phyloP scores from a whole-genome alignment of 2,113 vertebrate species.

The Scortum barcoo region DNA sequence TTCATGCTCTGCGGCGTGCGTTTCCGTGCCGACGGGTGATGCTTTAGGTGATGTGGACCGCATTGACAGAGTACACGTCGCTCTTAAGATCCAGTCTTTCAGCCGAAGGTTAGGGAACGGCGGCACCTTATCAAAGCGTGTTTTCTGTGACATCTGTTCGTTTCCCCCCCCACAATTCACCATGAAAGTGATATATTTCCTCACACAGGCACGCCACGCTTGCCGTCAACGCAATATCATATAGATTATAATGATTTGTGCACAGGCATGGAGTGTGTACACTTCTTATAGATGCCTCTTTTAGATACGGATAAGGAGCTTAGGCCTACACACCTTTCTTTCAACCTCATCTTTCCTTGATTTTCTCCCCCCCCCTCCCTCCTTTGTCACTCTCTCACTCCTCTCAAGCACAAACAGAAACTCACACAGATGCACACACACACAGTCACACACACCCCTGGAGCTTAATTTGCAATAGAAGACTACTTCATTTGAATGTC shows the following conservation, averaged over 20 bases:
- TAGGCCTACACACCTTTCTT: slow-evolving; percentile 65
- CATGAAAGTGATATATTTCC: slow-evolving; percentile 37
- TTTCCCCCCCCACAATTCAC: slow-evolving; percentile 20
- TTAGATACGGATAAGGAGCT: slow-evolving; percentile 69
- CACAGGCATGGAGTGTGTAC: slow-evolving; percentile 23
- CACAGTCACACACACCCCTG: slow-evolving; percentile 61
- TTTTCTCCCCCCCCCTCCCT: slow-evolving; percentile 30
- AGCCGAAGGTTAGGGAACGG: neutral
- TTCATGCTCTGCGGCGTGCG: neutral
- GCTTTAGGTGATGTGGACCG: slow-evolving; percentile 1
- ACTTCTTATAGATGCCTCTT: slow-evolving; percentile 58
- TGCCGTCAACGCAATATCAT: slow-evolving; percentile 28
- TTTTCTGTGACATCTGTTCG: slow-evolving; percentile 6
- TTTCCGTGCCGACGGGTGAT: neutral
- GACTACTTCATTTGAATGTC: slow-evolving; percentile 83
- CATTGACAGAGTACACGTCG: neutral
- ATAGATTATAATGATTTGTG: slow-evolving; percentile 36
- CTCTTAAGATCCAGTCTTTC: neutral
- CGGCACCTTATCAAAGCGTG: slow-evolving; percentile 8
- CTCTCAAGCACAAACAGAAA: slow-evolving; percentile 43
- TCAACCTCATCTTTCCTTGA: slow-evolving; percentile 56
- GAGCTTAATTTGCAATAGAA: slow-evolving; percentile 80
- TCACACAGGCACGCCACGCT: neutral
- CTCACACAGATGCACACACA: slow-evolving; percentile 20
- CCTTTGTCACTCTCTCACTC: slow-evolving; percentile 53